Percentiles rank a stretch among this genome's conserved stretches.
phyloP scores from a whole-genome alignment of 2,888 invertebrate genomes.

The Drosophila kuntzei region DNA sequence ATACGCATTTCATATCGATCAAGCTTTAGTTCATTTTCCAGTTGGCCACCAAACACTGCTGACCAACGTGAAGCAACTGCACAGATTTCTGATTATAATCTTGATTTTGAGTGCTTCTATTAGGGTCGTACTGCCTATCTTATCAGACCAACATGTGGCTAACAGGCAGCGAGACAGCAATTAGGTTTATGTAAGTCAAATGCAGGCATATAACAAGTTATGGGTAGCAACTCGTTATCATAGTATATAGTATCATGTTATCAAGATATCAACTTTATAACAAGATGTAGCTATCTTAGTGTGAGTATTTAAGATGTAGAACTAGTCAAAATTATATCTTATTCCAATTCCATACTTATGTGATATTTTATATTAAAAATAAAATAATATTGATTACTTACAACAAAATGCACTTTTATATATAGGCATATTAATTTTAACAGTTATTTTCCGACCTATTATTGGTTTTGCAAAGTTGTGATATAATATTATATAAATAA shows the following conservation, averaged over 20 bases:
- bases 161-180: constrained; percentile 33
- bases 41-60: constrained; percentile 23
- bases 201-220: constrained; percentile 38
- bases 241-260: background rate
- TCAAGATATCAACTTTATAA: constrained; percentile 10
- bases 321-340: background rate
- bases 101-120: constrained; percentile 31
- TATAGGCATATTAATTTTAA: too few species aligned
- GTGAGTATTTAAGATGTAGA: background rate
- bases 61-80: constrained; percentile 55
- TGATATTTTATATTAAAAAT: too few species aligned
- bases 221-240: constrained; percentile 6
- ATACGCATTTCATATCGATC: constrained; percentile 49
- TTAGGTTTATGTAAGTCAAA: constrained; percentile 46
- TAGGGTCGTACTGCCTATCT: constrained; percentile 46
- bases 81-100: constrained; percentile 65
- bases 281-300: background rate
- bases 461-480: too few species aligned
- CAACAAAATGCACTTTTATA: too few species aligned
- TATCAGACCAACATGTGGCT: constrained; percentile 44
- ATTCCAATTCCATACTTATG: too few species aligned
- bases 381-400: too few species aligned
- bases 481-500: too few species aligned
- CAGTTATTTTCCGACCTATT: too few species aligned
- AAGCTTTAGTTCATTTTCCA: constrained; percentile 43